A percentile compares a stretch with the other conserved stretches of the same genome.
These are phyloP conservation scores for Larimichthys crocea DNA, from an alignment of 2,113 vertebrate genomes.

Conservation along the genomic window DNA sequence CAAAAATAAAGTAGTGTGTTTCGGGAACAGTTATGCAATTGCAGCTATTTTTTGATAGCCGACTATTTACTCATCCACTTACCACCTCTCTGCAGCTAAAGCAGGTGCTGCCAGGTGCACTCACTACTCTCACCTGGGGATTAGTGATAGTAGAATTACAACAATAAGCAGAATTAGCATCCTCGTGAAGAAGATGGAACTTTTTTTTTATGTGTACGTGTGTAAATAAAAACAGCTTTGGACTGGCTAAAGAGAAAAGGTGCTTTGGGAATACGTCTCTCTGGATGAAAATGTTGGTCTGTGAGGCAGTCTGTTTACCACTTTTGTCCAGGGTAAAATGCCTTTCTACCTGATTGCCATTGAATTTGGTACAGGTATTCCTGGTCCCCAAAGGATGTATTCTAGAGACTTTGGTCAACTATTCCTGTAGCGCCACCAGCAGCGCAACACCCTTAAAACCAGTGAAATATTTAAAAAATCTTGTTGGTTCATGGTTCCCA, in stretches of 20 bases:
- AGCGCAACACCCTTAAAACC: background rate
- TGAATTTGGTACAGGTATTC: background rate
- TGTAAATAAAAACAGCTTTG: background rate
- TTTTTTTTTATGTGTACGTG: background rate
- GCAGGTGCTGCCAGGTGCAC: conserved; percentile 22
- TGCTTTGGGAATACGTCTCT: background rate
- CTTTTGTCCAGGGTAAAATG: background rate
- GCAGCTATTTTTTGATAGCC: conserved; percentile 33
- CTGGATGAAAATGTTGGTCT: background rate
- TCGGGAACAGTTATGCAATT: conserved; percentile 40
- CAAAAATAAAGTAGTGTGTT: background rate
- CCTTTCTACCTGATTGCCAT: no score
- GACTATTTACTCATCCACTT: conserved; percentile 47
- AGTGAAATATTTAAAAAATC: no score
- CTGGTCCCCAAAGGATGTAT: background rate
- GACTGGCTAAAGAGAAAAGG: background rate
- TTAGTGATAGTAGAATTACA: conserved; percentile 8
- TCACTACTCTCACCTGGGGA: background rate
- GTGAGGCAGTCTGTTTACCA: background rate
- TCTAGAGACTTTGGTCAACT: background rate
- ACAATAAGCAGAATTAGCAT: background rate
- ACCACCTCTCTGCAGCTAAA: conserved; percentile 28
- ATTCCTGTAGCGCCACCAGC: background rate
- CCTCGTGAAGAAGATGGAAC: background rate
- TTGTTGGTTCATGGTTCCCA: no score